Evolutionary conservation across 2,888 invertebrate species (phyloP), one percentile per base, ranked within the genome.

Genomic region (Diarsia mendica): DNA sequence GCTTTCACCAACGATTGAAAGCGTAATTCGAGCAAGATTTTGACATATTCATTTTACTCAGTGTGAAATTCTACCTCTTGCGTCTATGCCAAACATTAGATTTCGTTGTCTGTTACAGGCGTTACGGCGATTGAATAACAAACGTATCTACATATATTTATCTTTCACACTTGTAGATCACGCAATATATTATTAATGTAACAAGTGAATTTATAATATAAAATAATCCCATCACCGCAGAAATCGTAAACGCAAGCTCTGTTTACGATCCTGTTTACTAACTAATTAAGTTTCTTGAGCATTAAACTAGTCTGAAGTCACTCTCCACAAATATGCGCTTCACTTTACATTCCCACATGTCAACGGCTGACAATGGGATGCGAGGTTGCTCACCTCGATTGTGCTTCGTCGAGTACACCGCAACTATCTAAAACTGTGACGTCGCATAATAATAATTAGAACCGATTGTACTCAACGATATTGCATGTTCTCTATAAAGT

Each of bases 351-450:
- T 94, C 94, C 89, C 94, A 94, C 93, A 93, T 92, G 90, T 91
- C 91, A 91, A 88, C 89, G 85, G 83, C 86, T 90, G 93, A 95
- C 95, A 95, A 95, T 94, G 91, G 92, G 90, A 92, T 89, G 87
- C 48, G 92, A 95, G 96, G 96, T 96, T 95, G 95, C 92, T 96
- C 92, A 96, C 96, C 96, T 93, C 88, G 67, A 91, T 91, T 91
- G 91, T 91, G 81, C 84, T 69, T 75, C 85, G 83, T 63, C 63
- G 63, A 63, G n/a, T 84, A 77, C 77, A 78, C 83, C 85, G 76
- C 85, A 88, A 88, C 90, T 91, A 93, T 92, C 92, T 92, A 92
- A 92, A 81, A 86, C 89, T 92, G 92, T 94, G 93, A 94, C 92
- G 92, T 93, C 91, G 92, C 92, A 93, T 94, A 95, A 95, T 94